phyloP scores from a whole-genome alignment of 2,113 vertebrate genomes.

The Numida meleagris region DNA sequence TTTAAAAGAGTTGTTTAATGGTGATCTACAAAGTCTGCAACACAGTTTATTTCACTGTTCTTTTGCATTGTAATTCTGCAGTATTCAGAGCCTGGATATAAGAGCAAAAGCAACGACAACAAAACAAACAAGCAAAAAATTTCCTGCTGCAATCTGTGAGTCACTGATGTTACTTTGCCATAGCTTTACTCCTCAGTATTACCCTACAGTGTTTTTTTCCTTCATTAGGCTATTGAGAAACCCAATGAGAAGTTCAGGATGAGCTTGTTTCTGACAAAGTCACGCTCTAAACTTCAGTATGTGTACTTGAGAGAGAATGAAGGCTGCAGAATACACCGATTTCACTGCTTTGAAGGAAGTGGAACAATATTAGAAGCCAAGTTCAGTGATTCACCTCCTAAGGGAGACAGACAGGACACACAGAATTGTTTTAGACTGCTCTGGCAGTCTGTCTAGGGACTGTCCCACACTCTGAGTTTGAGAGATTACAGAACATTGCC shows the following conservation, averaged over 20 bases:
- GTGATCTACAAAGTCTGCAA: not conserved
- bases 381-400: not conserved
- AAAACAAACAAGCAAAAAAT: not conserved
- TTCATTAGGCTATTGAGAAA: not conserved
- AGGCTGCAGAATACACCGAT: not conserved
- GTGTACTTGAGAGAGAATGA: not conserved
- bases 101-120: not conserved
- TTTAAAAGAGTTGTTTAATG: not conserved
- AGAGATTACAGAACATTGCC: not conserved
- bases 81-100: not conserved
- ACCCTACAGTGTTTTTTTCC: not conserved
- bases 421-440: not conserved
- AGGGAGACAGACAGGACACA: not conserved
- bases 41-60: not conserved
- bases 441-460: not conserved
- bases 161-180: conserved; percentile 19
- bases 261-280: not conserved
- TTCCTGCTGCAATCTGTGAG: conserved; percentile 14
- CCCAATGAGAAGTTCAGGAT: not conserved
- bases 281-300: not conserved
- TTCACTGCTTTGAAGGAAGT: not conserved
- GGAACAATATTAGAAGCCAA: not conserved
- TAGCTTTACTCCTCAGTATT: not conserved
- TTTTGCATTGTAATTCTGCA: not conserved
- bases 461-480: not conserved